These are phyloP conservation scores for Oreohelix idahoensis DNA, from an alignment of 1,140 invertebrate genomes.

Conservation along the genomic window DNA sequence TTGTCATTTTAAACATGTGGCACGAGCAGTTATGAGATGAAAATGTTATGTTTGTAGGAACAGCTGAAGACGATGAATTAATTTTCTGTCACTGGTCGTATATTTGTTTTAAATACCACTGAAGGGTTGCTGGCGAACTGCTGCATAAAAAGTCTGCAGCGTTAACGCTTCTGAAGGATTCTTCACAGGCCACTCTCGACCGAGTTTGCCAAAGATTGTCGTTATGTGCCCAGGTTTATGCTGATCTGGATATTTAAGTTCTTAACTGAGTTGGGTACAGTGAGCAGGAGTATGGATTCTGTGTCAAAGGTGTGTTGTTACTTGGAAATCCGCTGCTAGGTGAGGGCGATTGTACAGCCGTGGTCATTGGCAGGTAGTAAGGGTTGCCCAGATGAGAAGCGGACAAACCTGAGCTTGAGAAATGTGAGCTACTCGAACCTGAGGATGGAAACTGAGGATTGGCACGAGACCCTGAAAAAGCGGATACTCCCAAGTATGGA, in stretches of 20 bases:
- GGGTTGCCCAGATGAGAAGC: conserved; percentile 43
- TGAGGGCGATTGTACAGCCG: conserved; percentile 43
- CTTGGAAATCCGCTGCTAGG: conserved; percentile 34
- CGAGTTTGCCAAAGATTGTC: neutral
- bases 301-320: conserved; percentile 53
- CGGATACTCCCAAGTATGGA: neutral
- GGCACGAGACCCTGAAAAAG: neutral
- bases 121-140: neutral
- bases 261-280: conserved; percentile 47
- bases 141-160: neutral
- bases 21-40: too few species aligned
- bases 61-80: too few species aligned
- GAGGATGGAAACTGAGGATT: conserved; percentile 42
- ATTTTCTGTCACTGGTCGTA: too few species aligned
- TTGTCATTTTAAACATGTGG: too few species aligned
- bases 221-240: neutral
- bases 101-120: neutral
- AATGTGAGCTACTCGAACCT: conserved; percentile 31
- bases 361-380: conserved; percentile 43
- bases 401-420: conserved; percentile 22
- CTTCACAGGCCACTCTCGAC: neutral
- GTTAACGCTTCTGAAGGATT: neutral
- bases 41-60: too few species aligned
- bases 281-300: conserved; percentile 52
- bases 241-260: neutral